Base-by-base conservation (phyloP, 64 coral and sea anemone species). In the Stylophora pistillata region DNA sequence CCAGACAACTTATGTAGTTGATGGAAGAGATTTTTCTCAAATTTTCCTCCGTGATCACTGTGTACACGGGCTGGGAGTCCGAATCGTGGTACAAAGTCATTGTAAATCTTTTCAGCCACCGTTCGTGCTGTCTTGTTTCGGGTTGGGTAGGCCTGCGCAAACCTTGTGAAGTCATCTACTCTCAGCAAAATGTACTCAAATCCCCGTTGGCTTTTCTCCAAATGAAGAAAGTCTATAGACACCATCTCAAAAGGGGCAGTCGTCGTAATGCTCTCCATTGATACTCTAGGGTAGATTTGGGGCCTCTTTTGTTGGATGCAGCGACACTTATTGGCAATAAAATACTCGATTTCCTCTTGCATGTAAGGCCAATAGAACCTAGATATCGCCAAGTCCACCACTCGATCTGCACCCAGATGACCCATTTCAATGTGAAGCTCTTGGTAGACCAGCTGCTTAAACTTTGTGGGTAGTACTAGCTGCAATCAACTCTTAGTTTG, bases 161-260 rank as follows among this genome's bases (percentile, higher is more conserved):
- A 75, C 10, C 15, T 58, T 10, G 15, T 58, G 15, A 58, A 10
- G 56, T 58, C 15, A 58, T 58, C 73, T 58, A 15, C 15, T 58
- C 7, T 10, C 7, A 58, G 56, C 7, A 58, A 58, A 58, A 58
- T 10, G 15, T 10, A 58, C 7, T 58, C 15, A 15, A 15, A 15
- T 10, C 56, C 56, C 15, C 15, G 7, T 15, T 58, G 15, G 56
- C 56, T 10, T 10, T 58, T 10, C 7, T 10, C 7, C 7, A 58
- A 58, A 58, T 47, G 28, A 11, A 76, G 86, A n/a, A 88, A 88
- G 73, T 88, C 72, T 58, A 88, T 63, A 30, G 86, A 74, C 15
- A 88, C 58, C 53, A 78, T 68, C 56, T 88, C 86, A 75, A 88
- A 66, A 18, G 86, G 74, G 29, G 86, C 74, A 15, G 86, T 88